phyloP scores from a whole-genome alignment of 2,888 invertebrate genomes.

The Ormyrus nitidulus region DNA sequence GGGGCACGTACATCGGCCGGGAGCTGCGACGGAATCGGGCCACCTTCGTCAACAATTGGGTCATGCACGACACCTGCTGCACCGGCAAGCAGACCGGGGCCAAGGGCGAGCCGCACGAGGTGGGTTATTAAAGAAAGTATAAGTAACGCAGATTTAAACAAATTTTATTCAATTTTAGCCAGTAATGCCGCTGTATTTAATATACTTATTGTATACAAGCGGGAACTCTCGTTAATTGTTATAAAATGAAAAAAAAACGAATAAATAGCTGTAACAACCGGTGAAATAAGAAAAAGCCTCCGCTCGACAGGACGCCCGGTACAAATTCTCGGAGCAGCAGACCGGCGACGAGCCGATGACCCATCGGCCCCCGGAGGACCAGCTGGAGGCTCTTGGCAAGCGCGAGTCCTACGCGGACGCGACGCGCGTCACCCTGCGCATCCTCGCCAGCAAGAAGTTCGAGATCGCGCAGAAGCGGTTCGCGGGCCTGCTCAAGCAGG shows the following conservation, averaged over 20 bases:
- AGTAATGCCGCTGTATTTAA: no score
- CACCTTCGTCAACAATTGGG: conserved; percentile 85
- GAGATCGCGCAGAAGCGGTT: conserved; percentile 83
- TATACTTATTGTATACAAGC: no score
- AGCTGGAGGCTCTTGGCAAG: background rate
- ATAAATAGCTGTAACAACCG: background rate
- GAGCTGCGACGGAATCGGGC: conserved; percentile 78
- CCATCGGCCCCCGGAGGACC: background rate
- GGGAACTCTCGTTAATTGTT: background rate
- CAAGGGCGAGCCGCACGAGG: background rate
- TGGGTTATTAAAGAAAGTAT: background rate
- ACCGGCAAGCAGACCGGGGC: background rate
- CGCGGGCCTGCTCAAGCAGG: conserved; percentile 80
- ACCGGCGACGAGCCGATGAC: background rate
- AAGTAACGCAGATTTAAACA: no score
- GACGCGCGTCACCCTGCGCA: conserved; percentile 80
- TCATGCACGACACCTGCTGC: conserved; percentile 84
- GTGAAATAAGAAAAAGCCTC: conserved; percentile 7
- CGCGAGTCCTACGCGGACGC: conserved; percentile 29
- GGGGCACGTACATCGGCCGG: conserved; percentile 80
- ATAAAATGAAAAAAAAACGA: background rate
- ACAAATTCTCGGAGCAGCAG: conserved; percentile 19
- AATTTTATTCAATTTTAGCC: no score
- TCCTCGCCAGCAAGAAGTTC: conserved; percentile 83
- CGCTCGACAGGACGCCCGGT: background rate